Base-by-base conservation (phyloP, 2,797 vertebrate species). In the Sebastolobus alascanus region DNA sequence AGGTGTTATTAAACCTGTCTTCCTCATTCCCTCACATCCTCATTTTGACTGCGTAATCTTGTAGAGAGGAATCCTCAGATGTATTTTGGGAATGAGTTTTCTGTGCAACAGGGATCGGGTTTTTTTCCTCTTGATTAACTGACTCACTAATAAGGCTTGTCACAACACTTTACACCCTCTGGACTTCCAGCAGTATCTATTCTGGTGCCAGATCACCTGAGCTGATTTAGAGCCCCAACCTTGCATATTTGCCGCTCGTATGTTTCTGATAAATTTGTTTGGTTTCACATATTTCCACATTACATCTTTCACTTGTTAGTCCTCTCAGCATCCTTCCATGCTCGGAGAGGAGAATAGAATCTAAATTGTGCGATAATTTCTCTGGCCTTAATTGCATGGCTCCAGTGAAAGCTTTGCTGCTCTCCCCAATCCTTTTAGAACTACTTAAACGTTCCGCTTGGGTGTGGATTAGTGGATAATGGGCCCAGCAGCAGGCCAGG, bases 391-490 rank as follows among this genome's bases (percentile, higher is more conserved):
- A 93, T 95, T 94, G 93, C 87, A 72, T 64, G 79, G 87, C 88
- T 93, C 82, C 84, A 80, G 90, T 87, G 86, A 89, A 94, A 90
- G 89, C 92, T 84, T 69, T 85, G 86, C 82, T 79, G 86, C 90
- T 85, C 86, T 80, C 88, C 79, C 77, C 88, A 92, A 92, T 94
- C 92, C 91, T 94, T 92, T 95, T 94, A 92, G 68, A 92, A 90
- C 84, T 89, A 89, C 93, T 92, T 93, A 93, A 92, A 92, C 71
- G 88, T 92, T 93, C 85, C 82, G 82, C 89, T 80, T 87, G 87
- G 93, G 85, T 93, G 90, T 94, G 91, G 93, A 94, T 94, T 95
- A 94, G 93, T 79, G 90, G 90, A 94, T 94, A 95, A 96, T 94
- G 89, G 91, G 78, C 90, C 81, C 87, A 90, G 90, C 80, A 91